Conservation (phyloP, 2,797 vertebrate species). For the Buceros bicornis region DNA sequence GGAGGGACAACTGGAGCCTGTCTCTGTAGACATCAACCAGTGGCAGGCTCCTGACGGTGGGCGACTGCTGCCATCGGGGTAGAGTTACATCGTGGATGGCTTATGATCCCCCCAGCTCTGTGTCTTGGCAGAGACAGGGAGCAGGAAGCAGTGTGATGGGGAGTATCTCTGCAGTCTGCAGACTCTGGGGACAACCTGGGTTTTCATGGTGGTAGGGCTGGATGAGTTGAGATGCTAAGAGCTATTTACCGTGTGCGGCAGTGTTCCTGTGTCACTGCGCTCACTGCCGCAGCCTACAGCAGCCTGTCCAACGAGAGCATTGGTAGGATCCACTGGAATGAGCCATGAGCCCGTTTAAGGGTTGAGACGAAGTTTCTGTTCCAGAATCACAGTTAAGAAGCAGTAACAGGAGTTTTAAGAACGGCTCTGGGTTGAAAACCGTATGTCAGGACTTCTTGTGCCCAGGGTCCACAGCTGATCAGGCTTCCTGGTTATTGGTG, state of each 20-base stretch:
- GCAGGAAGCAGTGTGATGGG: background rate
- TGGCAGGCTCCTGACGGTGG: accelerated
- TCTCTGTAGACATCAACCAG: background rate
- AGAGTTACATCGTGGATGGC: accelerated
- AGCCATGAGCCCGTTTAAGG: background rate
- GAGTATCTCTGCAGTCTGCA: background rate
- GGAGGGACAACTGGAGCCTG: background rate
- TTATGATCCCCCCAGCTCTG: background rate
- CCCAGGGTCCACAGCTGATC: background rate
- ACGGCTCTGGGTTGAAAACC: background rate
- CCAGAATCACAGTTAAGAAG: background rate
- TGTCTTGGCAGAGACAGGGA: background rate
- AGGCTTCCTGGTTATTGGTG: background rate
- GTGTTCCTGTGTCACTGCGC: background rate
- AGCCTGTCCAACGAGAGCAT: background rate
- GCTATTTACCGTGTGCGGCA: background rate
- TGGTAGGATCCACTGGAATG: background rate
- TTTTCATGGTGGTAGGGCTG: background rate
- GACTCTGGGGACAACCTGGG: accelerated
- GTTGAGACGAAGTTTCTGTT: background rate
- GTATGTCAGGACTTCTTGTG: background rate
- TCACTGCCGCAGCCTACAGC: background rate
- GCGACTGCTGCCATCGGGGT: background rate
- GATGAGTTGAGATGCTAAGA: background rate
- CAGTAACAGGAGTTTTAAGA: background rate